phyloP scores from a whole-genome alignment of 53 echinoderm and acorn worm genomes.

The Henricia sp. region DNA sequence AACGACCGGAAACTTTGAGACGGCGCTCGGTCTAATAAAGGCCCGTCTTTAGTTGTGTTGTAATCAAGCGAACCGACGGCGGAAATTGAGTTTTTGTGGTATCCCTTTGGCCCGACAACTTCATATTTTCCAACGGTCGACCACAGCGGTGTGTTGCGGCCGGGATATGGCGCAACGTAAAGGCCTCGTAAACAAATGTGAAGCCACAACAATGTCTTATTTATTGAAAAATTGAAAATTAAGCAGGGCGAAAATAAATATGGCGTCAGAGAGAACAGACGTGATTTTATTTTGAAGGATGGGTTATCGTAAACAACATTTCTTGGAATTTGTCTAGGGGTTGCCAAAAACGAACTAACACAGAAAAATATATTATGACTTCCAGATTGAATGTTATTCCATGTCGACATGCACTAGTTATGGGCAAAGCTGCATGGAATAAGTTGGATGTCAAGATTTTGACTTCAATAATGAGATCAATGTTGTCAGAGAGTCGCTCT shows the following conservation, averaged over 20 bases:
- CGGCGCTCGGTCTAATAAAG: constrained; percentile 25
- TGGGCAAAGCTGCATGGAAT: too few relatives aligned
- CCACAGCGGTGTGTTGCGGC: constrained; percentile 22
- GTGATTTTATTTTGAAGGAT: too few relatives aligned
- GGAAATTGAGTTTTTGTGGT: constrained; percentile 57
- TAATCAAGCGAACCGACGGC: constrained; percentile 48
- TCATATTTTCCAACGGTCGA: constrained; percentile 4
- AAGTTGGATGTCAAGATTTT: too few relatives aligned
- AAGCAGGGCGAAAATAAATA: background rate
- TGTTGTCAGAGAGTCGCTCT: too few relatives aligned
- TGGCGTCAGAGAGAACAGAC: too few relatives aligned
- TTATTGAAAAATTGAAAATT: constrained; percentile 49
- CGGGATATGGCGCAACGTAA: constrained; percentile 41
- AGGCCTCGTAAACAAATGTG: constrained; percentile 13
- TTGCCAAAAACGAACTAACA: too few relatives aligned
- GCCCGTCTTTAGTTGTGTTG: constrained; percentile 12
- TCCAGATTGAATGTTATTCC: too few relatives aligned
- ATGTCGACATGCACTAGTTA: too few relatives aligned
- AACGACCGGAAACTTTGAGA: constrained; percentile 34
- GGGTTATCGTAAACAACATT: too few relatives aligned
- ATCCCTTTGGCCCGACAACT: background rate
- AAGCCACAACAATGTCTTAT: constrained; percentile 18
- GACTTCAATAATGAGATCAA: too few relatives aligned
- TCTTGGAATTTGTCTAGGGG: too few relatives aligned
- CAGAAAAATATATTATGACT: background rate